Percentiles rank a stretch among this genome's conserved stretches.
phyloP scores from a whole-genome alignment of 2,113 vertebrate species.

The Mus pahari region DNA sequence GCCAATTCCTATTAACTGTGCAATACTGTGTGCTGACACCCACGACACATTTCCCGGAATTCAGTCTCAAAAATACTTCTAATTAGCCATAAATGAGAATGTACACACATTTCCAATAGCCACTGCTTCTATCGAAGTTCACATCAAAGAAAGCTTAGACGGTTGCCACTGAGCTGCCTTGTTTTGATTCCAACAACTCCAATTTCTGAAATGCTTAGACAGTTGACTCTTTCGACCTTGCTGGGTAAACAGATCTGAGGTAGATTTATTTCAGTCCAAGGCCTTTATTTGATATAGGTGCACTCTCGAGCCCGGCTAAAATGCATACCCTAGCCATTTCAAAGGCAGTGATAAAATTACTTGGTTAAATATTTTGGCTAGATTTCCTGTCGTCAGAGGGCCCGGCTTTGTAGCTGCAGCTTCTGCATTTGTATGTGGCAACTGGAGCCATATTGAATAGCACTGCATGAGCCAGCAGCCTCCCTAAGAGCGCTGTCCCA shows the following conservation, averaged over 20 bases:
- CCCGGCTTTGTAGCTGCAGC: constrained; percentile 66
- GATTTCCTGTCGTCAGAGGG: constrained; percentile 77
- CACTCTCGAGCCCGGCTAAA: constrained; percentile 68
- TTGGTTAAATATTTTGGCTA: constrained; percentile 83
- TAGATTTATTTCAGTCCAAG: constrained; percentile 77
- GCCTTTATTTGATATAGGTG: constrained; percentile 75
- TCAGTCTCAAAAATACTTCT: constrained; percentile 80
- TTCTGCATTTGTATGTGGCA: constrained; percentile 68
- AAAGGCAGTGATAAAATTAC: constrained; percentile 83
- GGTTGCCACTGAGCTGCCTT: constrained; percentile 55
- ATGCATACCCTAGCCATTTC: constrained; percentile 78
- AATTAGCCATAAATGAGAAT: constrained; percentile 83
- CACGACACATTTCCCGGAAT: constrained; percentile 71
- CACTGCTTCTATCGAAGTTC: constrained; percentile 73
- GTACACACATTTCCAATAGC: constrained; percentile 78
- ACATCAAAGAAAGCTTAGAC: constrained; percentile 74
- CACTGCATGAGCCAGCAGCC: constrained; percentile 70
- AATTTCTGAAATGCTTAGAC: constrained; percentile 78
- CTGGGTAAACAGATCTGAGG: constrained; percentile 80
- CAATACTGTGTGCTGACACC: constrained; percentile 62
- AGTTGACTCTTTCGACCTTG: constrained; percentile 76
- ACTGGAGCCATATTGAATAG: constrained; percentile 63
- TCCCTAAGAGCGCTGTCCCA: constrained; percentile 47
- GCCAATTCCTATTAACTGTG: constrained; percentile 78
- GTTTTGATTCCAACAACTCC: constrained; percentile 69